These are phyloP conservation scores for Ophion ventricosus DNA, from an alignment of 2,888 invertebrate genomes.

Conservation along the genomic window DNA sequence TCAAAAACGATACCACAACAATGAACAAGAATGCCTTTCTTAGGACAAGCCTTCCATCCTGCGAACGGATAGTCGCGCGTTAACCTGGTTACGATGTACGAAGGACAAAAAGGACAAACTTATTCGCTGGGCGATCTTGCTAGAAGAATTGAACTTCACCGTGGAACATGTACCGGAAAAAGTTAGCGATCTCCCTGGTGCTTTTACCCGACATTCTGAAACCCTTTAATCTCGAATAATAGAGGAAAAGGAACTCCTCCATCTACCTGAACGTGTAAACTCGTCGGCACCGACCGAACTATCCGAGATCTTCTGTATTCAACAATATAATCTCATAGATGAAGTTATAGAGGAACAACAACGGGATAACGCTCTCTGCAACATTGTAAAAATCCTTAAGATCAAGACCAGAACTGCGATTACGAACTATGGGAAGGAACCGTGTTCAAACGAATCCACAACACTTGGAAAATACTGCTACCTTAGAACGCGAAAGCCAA, in stretches of 20 bases:
- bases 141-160: slow-evolving; percentile 42
- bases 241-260: not conserved
- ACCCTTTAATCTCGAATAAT: too few species aligned
- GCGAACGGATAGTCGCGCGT: slow-evolving; percentile 32
- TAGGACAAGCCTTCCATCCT: slow-evolving; percentile 37
- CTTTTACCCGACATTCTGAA: not conserved
- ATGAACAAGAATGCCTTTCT: slow-evolving; percentile 21
- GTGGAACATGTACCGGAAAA: slow-evolving; percentile 33
- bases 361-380: slow-evolving; percentile 1
- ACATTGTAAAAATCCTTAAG: not conserved
- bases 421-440: not conserved
- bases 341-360: not conserved
- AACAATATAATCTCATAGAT: not conserved
- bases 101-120: slow-evolving; percentile 32
- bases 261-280: not conserved
- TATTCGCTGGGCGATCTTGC: slow-evolving; percentile 39
- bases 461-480: not conserved
- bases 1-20: slow-evolving; percentile 51
- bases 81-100: slow-evolving; percentile 14
- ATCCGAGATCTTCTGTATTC: not conserved
- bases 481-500: not conserved
- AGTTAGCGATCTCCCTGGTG: not conserved
- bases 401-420: not conserved
- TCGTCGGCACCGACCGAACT: too few species aligned
- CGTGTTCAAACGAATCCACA: not conserved